Evolutionary conservation across 2,888 invertebrate genomes (phyloP).

Genomic region (Sepiola atlantica): DNA sequence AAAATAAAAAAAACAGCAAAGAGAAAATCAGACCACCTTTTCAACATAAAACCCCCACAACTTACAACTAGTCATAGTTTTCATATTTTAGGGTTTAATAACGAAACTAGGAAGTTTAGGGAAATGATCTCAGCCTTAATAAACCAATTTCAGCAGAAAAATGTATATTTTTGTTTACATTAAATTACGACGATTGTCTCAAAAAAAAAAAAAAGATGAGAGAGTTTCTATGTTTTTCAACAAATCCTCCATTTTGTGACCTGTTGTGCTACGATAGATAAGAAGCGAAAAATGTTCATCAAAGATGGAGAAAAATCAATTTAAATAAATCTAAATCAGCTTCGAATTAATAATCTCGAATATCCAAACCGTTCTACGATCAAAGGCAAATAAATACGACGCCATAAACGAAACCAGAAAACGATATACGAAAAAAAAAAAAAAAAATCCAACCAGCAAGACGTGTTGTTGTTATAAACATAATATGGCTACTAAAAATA

Average conservation of each 20-base stretch:
- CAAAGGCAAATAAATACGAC: background rate
- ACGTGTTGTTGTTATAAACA: background rate
- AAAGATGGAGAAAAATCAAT: background rate
- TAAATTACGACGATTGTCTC: no score
- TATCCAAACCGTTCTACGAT: background rate
- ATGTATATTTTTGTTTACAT: no score
- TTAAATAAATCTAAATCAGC: background rate
- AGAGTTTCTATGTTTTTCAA: background rate
- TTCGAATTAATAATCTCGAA: background rate
- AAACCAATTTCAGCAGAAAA: no score
- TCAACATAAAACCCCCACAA: no score
- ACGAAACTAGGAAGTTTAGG: no score
- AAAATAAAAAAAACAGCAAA: no score
- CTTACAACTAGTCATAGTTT: no score
- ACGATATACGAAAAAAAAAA: background rate
- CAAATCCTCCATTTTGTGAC: slow-evolving; percentile 19
- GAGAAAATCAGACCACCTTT: no score
- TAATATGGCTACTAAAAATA: background rate
- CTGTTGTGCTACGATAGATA: background rate
- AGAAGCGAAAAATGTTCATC: background rate
- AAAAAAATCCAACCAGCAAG: background rate
- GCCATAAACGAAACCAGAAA: background rate
- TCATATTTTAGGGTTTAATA: no score
- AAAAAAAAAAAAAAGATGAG: no score
- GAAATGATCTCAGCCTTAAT: no score